These are phyloP conservation scores for Hofmannophila pseudospretella DNA, from an alignment of 2,888 invertebrate genomes.

Conservation along the genomic window DNA sequence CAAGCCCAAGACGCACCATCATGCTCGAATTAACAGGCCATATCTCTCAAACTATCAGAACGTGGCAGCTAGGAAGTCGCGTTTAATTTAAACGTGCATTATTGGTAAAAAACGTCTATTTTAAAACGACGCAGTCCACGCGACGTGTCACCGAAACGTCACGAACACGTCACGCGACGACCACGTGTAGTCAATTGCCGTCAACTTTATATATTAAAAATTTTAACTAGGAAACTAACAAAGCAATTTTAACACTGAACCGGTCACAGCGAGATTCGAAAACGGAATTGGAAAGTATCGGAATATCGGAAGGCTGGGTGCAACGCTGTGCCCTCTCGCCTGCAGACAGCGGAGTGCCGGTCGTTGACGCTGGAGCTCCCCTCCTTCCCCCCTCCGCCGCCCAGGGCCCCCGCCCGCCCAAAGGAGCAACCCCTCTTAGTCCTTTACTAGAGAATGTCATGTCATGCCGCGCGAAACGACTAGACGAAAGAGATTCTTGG, in stretches of 20 bases:
- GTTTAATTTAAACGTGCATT: slow-evolving; percentile 1
- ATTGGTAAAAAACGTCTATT: slow-evolving; percentile 56
- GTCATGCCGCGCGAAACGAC: slow-evolving; percentile 35
- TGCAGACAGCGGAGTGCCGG: slow-evolving; percentile 67
- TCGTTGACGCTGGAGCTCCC: slow-evolving; percentile 70
- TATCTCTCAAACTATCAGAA: slow-evolving; percentile 22
- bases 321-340: slow-evolving; percentile 44
- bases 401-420: slow-evolving; percentile 65
- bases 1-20: slow-evolving; percentile 68
- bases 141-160: slow-evolving; percentile 38
- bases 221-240: no score
- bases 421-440: slow-evolving; percentile 39
- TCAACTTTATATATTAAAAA: no score
- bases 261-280: no score
- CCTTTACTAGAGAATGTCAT: slow-evolving; percentile 27
- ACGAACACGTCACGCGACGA: no score
- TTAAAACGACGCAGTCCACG: slow-evolving; percentile 43
- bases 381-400: slow-evolving; percentile 37
- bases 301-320: slow-evolving; percentile 7
- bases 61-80: slow-evolving; percentile 36
- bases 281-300: no score
- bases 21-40: slow-evolving; percentile 19
- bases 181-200: no score
- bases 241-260: no score
- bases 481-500: slow-evolving; percentile 23